phyloP scores from a whole-genome alignment of 2,797 vertebrate genomes.

The Carcharodon carcharias region DNA sequence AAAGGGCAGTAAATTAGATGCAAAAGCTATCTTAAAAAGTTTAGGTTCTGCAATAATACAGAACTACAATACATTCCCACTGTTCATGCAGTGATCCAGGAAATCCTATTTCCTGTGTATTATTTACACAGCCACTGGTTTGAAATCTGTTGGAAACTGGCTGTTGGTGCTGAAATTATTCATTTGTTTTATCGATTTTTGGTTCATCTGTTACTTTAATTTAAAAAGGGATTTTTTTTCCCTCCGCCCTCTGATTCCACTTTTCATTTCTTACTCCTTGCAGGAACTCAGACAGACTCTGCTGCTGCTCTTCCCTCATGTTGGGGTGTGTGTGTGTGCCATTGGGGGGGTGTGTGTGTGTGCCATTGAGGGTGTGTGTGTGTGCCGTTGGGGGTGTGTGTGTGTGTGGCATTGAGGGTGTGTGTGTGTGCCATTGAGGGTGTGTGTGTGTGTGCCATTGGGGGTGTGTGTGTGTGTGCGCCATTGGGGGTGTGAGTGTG shows the following conservation, averaged over 20 bases:
- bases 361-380: no score
- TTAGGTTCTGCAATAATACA: not conserved
- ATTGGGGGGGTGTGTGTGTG: no score
- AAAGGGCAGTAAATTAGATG: not conserved
- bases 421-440: no score
- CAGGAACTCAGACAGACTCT: no score
- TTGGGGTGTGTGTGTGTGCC: not conserved
- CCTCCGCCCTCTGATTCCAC: not conserved
- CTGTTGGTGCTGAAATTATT: not conserved
- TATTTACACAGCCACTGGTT: not conserved
- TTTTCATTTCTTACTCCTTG: no score
- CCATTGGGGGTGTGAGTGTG: no score
- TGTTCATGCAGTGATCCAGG: not conserved
- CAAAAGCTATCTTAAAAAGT: not conserved
- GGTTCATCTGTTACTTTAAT: not conserved
- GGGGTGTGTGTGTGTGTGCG: no score
- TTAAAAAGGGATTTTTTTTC: not conserved
- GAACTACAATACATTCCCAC: not conserved
- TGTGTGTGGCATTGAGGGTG: no score
- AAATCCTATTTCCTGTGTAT: not conserved
- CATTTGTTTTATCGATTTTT: not conserved
- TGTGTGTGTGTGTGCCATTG: no score
- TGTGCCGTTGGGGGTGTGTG: not conserved
- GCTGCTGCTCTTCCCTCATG: no score
- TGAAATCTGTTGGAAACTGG: not conserved